These are phyloP conservation scores for Brachynemurus nebulosus DNA, from an alignment of 2,888 invertebrate genomes.

Conservation along the genomic window DNA sequence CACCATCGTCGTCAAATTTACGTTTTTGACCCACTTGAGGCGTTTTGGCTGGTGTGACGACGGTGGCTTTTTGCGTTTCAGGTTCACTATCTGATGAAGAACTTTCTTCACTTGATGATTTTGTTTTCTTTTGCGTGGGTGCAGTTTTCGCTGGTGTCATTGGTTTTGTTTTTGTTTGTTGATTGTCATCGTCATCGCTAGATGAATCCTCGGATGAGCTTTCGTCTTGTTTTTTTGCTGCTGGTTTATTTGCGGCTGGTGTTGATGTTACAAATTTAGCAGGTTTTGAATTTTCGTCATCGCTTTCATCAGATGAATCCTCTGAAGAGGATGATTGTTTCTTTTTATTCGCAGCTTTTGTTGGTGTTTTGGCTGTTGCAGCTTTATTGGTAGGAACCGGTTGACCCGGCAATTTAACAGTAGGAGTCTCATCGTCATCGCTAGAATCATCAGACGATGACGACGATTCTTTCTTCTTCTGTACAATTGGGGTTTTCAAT, in stretches of 20 bases:
- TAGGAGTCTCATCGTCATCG: conserved; percentile 25
- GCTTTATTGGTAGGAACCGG: conserved; percentile 14
- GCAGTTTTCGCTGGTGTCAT: conserved; percentile 19
- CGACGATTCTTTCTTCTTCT: conserved; percentile 26
- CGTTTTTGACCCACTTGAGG: conserved; percentile 27
- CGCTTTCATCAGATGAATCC: conserved; percentile 18
- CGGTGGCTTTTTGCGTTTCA: conserved; percentile 28
- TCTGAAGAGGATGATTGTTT: conserved; percentile 27
- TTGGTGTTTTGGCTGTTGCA: conserved; percentile 1
- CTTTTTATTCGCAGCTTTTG: too few species aligned
- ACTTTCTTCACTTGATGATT: conserved; percentile 20
- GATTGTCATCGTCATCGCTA: conserved; percentile 22
- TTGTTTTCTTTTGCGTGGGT: conserved; percentile 18
- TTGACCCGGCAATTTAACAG: conserved; percentile 17
- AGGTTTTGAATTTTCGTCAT: conserved; percentile 21
- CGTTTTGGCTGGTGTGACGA: conserved; percentile 5
- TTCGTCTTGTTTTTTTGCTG: conserved; percentile 20
- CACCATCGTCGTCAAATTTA: conserved; percentile 27
- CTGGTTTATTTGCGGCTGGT: conserved; percentile 19
- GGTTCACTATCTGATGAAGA: conserved; percentile 31
- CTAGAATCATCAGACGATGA: conserved; percentile 32
- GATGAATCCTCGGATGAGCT: conserved; percentile 28
- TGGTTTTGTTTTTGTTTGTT: conserved; percentile 11
- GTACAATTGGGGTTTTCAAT: conserved; percentile 11
- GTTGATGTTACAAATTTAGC: conserved; percentile 19